Percentiles rank a stretch among this genome's conserved stretches.
Evolutionary conservation across 2,113 vertebrate species (phyloP).

Genomic region (Catagonus wagneri): DNA sequence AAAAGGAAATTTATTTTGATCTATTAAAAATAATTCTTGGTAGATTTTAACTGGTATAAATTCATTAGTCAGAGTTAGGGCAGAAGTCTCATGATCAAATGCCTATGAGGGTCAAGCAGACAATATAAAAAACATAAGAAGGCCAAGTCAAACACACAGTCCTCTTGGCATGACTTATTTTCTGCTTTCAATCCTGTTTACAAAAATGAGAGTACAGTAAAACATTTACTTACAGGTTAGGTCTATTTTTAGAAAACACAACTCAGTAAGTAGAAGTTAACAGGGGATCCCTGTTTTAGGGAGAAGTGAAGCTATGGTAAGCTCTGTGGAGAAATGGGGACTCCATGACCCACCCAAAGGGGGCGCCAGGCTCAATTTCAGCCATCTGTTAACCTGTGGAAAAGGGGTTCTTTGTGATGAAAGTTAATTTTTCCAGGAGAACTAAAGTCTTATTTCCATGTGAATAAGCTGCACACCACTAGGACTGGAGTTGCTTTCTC

Average conservation of each 20-base stretch:
- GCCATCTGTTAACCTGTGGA: not conserved
- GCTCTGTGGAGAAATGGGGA: not conserved
- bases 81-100: not conserved
- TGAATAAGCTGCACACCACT: not conserved
- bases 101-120: not conserved
- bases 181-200: not conserved
- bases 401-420: not conserved
- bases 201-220: not conserved
- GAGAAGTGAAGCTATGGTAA: not conserved
- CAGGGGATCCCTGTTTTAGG: not conserved
- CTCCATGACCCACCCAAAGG: not conserved
- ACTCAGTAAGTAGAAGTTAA: not conserved
- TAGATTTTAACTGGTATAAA: slow-evolving; percentile 47
- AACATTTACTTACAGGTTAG: not conserved
- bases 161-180: not conserved
- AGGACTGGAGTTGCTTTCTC: not conserved
- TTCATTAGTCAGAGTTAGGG: slow-evolving; percentile 43
- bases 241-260: slow-evolving; percentile 11
- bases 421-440: slow-evolving; percentile 4
- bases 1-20: not conserved
- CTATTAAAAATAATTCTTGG: slow-evolving; percentile 13
- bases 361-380: not conserved
- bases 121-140: not conserved
- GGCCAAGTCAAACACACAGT: not conserved
- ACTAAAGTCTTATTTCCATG: not conserved